phyloP scores from a whole-genome alignment of 2,888 invertebrate genomes.

The Cosmia pyralina region DNA sequence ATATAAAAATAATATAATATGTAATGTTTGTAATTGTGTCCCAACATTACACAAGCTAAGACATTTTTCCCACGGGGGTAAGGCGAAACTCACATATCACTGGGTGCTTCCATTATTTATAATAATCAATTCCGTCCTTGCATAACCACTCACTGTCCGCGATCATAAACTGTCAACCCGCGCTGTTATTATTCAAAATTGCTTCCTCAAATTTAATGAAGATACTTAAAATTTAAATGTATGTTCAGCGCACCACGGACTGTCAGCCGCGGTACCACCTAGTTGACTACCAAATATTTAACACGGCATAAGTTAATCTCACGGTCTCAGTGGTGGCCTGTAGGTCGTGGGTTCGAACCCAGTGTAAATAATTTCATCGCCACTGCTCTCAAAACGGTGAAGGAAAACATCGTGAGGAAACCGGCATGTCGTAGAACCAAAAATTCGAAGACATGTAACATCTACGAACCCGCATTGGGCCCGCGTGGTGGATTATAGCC shows the following conservation, averaged over 20 bases:
- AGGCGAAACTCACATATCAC: not conserved
- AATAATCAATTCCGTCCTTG: constrained; percentile 4
- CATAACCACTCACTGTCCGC: not conserved
- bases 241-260: not conserved
- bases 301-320: not conserved
- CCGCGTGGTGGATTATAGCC: no score
- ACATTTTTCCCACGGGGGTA: constrained; percentile 2
- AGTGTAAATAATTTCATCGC: no score
- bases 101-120: not conserved
- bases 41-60: not conserved
- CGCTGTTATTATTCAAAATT: not conserved
- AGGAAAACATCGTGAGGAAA: no score
- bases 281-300: not conserved
- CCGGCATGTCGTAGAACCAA: no score
- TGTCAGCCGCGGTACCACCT: no score
- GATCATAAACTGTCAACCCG: not conserved
- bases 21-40: constrained; percentile 9
- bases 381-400: no score
- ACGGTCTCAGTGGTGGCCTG: no score
- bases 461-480: no score
- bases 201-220: no score
- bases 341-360: no score
- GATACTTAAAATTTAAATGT: not conserved
- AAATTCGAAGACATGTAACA: no score
- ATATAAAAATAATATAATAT: constrained; percentile 6